Evolutionary conservation across 2,888 invertebrate species (phyloP), one percentile per base, ranked within the genome.

Genomic region (Blera fallax): DNA sequence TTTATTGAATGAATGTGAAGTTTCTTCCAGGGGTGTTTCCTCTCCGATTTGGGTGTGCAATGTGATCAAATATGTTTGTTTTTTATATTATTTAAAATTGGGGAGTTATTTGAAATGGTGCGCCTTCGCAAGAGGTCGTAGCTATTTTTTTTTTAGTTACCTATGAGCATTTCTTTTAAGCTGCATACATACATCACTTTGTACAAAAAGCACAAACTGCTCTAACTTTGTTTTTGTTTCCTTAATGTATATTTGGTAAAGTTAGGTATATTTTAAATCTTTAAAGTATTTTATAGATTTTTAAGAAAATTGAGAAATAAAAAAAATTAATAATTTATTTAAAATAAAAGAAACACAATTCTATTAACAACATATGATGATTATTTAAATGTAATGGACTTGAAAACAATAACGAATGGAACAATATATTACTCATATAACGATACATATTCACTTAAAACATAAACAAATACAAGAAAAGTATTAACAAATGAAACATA

Each of bases 321-420:
- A 52, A 4, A 62, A 69, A 3, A 60, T 45, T 54, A 32, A 10
- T 34, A 67, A 50, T 67, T 76, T 50, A 67, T 32, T 32, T 21
- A 27, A n/a, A n/a, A 45, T 56, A n/a, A 56, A 11, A 48, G 58
- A 24, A 48, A 27, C 3, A 56, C 10, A 27, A 56, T 54, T 74
- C 14, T 32, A 67, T 48, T 52, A 32, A 64, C 11, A 48, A 27
- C 34, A 43, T 29, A 67, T 77, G 48, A 67, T 77, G 48, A 67
- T 60, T 58, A 58, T 60, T 67, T 56, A 65, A 69, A 52, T 80
- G 76, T 80, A 85, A 79, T 67, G 73, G 73, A 79, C 83, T 84
- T 84, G 79, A 79, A 43, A 79, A 85, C 80, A 76, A 85, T 85
- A 81, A 85, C 85, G 72, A 85, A 85, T 67, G 80, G 80, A 85